Evolutionary conservation across 2,113 vertebrate genomes (phyloP).

Genomic region (Oriolus oriolus): DNA sequence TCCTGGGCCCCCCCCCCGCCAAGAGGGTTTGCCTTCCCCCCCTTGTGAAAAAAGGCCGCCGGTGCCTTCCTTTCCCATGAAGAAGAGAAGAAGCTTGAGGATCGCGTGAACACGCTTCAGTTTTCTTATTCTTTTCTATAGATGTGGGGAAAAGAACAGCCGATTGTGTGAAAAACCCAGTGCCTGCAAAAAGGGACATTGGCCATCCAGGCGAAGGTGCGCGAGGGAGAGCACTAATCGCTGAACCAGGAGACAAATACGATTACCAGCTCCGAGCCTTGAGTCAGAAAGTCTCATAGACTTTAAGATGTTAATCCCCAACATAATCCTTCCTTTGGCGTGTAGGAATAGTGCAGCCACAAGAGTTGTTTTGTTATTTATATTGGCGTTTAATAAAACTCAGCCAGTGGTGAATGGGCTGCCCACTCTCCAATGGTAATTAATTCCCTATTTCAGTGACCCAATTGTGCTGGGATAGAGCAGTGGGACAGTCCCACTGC

Average conservation of each 20-base stretch:
- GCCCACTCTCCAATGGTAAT: constrained; percentile 86
- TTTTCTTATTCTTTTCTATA: constrained; percentile 61
- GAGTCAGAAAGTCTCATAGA: constrained; percentile 89
- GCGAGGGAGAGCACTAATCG: constrained; percentile 77
- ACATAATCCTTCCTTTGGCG: constrained; percentile 85
- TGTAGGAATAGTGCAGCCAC: constrained; percentile 83
- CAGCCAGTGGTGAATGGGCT: constrained; percentile 79
- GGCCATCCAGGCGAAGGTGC: constrained; percentile 74
- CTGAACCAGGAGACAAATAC: constrained; percentile 84
- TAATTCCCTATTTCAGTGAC: constrained; percentile 88
- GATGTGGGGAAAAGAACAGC: constrained; percentile 72
- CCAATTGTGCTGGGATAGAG: constrained; percentile 84
- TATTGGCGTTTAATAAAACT: constrained; percentile 89
- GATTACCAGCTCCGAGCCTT: constrained; percentile 83
- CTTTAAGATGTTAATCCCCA: constrained; percentile 85
- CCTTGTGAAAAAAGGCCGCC: constrained; percentile 4
- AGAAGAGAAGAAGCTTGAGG: constrained; percentile 61
- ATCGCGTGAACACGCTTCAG: constrained; percentile 40
- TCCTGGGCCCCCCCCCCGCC: neutral
- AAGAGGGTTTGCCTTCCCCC: neutral
- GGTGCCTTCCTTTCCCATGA: constrained; percentile 55
- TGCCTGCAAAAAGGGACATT: constrained; percentile 81
- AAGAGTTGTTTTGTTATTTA: constrained; percentile 88
- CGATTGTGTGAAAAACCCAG: constrained; percentile 49
- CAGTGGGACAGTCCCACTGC: constrained; percentile 76